These are phyloP conservation scores for Trogon melanurus DNA, from an alignment of 2,113 vertebrate genomes.

Conservation along the genomic window DNA sequence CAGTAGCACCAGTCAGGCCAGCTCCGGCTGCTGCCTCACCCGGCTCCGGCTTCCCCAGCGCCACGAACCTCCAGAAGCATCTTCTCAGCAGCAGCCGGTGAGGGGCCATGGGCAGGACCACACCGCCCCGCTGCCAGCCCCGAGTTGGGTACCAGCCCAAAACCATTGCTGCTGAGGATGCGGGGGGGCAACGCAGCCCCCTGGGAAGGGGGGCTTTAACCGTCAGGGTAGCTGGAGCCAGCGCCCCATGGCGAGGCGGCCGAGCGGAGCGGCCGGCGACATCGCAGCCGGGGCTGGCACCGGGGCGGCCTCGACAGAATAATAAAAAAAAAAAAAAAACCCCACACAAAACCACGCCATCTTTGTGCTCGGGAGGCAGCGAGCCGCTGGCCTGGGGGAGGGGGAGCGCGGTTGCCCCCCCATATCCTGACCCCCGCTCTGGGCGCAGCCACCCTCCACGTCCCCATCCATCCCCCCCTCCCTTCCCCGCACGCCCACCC, in stretches of 20 bases:
- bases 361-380: constrained; percentile 2
- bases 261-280: neutral
- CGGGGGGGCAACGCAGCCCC: neutral
- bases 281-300: constrained; percentile 4
- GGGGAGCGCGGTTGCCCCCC: neutral
- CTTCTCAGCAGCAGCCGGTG: neutral
- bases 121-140: neutral
- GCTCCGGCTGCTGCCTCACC: neutral
- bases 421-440: neutral
- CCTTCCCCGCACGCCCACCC: neutral
- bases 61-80: neutral
- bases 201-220: neutral
- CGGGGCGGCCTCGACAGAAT: neutral
- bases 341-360: neutral
- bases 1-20: constrained; percentile 45
- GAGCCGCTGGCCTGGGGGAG: neutral
- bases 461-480: no score
- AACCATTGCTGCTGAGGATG: neutral
- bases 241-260: neutral
- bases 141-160: neutral
- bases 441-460: neutral
- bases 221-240: neutral
- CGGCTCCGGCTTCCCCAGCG: neutral
- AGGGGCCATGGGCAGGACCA: accelerated
- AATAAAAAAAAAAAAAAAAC: neutral